Base-by-base conservation (phyloP, 2,797 vertebrate species). In the Zalophus californianus region DNA sequence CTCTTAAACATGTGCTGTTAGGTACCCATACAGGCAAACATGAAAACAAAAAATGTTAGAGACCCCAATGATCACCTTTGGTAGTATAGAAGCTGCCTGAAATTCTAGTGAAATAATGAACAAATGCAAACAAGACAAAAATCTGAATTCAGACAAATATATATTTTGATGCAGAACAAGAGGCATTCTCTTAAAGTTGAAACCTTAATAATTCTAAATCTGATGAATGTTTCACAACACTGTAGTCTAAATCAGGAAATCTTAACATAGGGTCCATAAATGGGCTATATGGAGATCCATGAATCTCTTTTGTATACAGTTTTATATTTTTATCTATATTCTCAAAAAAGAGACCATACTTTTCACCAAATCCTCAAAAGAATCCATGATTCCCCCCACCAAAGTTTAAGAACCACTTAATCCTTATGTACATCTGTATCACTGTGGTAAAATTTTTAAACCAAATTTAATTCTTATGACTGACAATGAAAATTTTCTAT, bases 311-410 rank as follows among this genome's bases (percentile, higher is more conserved):
- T 80, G 16, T 41, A 32, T 41, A 64, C 16, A 50, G 41, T 70
- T 84, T 60, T 86, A 8, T 79, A 12, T 52, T 56, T 83, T 56
- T 66, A 25, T 12, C 27, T n/a, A 0, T 86, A 48, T 84, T 35
- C 44, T 84, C 85, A 23, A 94, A 83, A 87, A 29, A 78, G 50
- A 73, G 16, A 90, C 16, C 41, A 13, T 38, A 83, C 14, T n/a
- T 62, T 94, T 88, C 14, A 85, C 72, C 50, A 87, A 16, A 85
- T 92, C 60, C 35, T 94, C 73, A 79, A 75, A 97, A 32, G 54
- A 96, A 75, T 86, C 27, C 35, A 14, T 70, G 73, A 56, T 83
- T 21, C 25, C 38, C 38, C 15, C 41, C 60, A 1, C 1, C 27
- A 50, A 70, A 52, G 14, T 78, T 86, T 78, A 93, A 95, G 44